Evolutionary conservation across 2,113 vertebrate genomes (phyloP).

Genomic region (Mus pahari): DNA sequence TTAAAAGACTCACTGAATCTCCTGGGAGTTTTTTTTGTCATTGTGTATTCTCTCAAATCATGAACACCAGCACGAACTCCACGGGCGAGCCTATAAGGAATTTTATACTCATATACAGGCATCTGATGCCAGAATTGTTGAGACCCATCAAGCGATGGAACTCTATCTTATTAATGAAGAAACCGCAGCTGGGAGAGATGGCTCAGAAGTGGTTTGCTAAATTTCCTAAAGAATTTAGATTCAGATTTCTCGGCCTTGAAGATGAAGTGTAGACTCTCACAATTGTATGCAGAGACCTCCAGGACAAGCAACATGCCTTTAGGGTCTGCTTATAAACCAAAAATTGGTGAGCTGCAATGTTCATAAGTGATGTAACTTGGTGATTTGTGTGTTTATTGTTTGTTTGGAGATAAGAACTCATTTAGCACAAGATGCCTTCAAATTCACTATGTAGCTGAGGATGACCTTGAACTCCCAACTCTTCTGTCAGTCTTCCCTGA

Average conservation of each 20-base stretch:
- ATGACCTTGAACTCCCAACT: neutral
- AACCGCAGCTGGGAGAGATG: neutral
- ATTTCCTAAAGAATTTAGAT: neutral
- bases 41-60: neutral
- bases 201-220: neutral
- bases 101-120: neutral
- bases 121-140: neutral
- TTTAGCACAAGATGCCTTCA: neutral
- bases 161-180: conserved; percentile 27
- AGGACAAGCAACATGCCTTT: neutral
- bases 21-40: conserved; percentile 22
- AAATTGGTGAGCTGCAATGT: neutral
- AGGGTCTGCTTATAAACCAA: neutral
- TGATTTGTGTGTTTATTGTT: neutral
- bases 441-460: neutral
- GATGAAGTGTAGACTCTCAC: rapidly evolving
- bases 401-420: neutral
- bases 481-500: neutral
- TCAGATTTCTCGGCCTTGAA: neutral
- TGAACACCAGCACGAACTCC: neutral
- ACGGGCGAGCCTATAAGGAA: neutral
- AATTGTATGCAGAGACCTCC: neutral
- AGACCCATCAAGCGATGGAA: neutral
- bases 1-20: conserved; percentile 56
- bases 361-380: no score